These are phyloP conservation scores for Cephus sareptanus DNA, from an alignment of 2,888 invertebrate species.

Conservation along the genomic window DNA sequence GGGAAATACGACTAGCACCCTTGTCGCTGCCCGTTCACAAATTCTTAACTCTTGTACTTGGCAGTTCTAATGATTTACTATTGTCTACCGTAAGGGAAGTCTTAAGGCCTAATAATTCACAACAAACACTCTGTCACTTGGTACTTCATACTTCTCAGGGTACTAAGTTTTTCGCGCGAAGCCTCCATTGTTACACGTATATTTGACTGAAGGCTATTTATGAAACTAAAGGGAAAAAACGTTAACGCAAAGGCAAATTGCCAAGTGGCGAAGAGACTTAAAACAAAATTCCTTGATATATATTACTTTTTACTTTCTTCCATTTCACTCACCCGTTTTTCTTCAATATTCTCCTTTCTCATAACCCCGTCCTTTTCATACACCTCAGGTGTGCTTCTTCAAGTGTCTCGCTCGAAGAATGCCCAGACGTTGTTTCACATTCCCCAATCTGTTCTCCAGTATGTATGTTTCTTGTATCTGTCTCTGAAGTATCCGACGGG, in stretches of 20 bases:
- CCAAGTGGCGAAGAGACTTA: not conserved
- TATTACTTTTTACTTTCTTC: not conserved
- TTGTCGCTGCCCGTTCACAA: not conserved
- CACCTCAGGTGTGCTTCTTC: not conserved
- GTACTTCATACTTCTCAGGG: too few relatives aligned
- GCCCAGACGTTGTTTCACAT: not conserved
- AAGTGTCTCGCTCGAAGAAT: not conserved
- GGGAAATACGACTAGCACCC: not conserved
- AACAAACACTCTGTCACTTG: not conserved
- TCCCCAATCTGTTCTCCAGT: not conserved
- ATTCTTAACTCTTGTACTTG: not conserved
- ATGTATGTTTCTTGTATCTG: not conserved
- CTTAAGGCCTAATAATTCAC: not conserved
- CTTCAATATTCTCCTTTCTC: not conserved
- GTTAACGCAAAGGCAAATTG: not conserved
- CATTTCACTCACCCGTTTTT: not conserved
- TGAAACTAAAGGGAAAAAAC: not conserved
- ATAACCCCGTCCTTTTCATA: not conserved
- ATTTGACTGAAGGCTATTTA: not conserved
- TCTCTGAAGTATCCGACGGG: not conserved
- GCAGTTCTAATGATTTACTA: not conserved
- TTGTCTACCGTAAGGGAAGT: not conserved
- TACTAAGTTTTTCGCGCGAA: too few relatives aligned
- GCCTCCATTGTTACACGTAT: not conserved
- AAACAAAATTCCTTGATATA: not conserved